Percentiles rank a stretch among this genome's conserved stretches.
Conservation (phyloP, 2,888 invertebrate species). For the Ceriagrion tenellum region DNA sequence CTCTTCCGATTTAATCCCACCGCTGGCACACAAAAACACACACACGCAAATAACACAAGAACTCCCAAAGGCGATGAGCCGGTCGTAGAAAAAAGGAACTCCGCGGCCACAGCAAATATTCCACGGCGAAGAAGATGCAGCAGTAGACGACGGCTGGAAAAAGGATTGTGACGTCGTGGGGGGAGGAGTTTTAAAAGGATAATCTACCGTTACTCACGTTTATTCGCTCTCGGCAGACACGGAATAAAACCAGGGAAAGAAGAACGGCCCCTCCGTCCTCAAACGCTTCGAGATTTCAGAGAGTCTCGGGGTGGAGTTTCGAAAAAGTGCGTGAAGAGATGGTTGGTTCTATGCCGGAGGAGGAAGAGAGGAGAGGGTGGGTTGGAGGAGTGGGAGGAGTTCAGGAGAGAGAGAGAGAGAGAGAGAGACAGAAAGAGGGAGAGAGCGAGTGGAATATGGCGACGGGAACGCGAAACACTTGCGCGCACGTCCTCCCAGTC, state of each 20-base stretch:
- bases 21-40: not conserved
- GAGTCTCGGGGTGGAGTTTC: not conserved
- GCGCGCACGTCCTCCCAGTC: constrained; percentile 48
- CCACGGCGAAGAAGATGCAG: not conserved
- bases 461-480: constrained; percentile 22
- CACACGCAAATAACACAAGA: not conserved
- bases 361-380: not conserved
- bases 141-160: not conserved
- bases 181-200: not conserved
- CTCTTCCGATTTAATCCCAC: not conserved
- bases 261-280: not conserved
- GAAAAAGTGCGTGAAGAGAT: not conserved
- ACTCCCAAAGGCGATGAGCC: not conserved
- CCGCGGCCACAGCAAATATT: not conserved
- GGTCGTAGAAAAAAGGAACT: not conserved
- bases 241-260: constrained; percentile 48
- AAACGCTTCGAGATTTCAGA: not conserved
- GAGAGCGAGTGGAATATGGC: constrained; percentile 48
- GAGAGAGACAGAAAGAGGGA: not conserved
- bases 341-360: not conserved
- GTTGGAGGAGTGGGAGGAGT: not conserved
- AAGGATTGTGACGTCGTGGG: not conserved
- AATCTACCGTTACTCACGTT: constrained; percentile 37
- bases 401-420: not conserved
- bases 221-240: constrained; percentile 26